Evolutionary conservation across 2,113 vertebrate species (phyloP).

Genomic region (Apteryx owenii): DNA sequence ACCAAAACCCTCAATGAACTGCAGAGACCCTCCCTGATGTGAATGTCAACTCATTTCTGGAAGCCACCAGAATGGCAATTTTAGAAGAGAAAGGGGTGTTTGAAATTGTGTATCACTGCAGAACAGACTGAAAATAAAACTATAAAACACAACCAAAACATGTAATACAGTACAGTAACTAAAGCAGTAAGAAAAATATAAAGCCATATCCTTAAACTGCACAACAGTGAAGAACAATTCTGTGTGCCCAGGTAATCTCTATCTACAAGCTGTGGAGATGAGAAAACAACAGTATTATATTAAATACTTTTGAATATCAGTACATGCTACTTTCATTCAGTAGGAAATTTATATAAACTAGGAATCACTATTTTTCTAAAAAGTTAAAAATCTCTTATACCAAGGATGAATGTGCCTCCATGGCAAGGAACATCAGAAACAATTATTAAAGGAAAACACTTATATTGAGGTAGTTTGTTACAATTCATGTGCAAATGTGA

Average conservation of each 20-base stretch:
- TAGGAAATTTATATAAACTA: background rate
- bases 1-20: background rate
- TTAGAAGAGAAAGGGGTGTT: background rate
- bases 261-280: background rate
- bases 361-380: background rate
- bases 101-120: background rate
- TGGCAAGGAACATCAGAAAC: background rate
- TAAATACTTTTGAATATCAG: background rate
- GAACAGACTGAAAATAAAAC: background rate
- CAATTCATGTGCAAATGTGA: background rate
- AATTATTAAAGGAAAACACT: background rate
- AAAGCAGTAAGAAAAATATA: background rate
- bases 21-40: background rate
- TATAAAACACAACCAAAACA: accelerated
- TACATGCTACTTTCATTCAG: background rate
- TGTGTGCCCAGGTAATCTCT: background rate
- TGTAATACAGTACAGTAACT: background rate
- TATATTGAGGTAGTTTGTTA: background rate
- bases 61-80: background rate
- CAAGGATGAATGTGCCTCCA: background rate
- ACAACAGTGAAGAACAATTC: background rate
- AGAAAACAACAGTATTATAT: background rate
- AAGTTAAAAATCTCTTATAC: background rate
- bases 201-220: background rate
- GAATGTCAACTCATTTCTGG: background rate